Evolutionary conservation across 2,797 vertebrate species (phyloP), one percentile per base, ranked within the genome.

Genomic region (Chelidonichthys spinosus): DNA sequence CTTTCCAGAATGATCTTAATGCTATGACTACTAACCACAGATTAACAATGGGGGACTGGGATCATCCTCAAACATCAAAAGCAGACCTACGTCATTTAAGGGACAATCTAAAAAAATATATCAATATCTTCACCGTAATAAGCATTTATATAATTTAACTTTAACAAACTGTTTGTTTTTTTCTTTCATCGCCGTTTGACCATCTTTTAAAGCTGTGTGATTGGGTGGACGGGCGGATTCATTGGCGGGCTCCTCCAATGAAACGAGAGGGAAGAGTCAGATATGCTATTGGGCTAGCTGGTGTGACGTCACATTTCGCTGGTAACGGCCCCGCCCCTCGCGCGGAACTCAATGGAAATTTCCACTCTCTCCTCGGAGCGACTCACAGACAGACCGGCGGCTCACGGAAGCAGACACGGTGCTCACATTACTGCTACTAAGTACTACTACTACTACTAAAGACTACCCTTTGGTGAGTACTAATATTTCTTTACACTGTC

Each of bases 291-390:
- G 40, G 79, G 3, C 1, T 2, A 6, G 0, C 5, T 7, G 15
- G 0, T 72, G 58, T 32, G 11, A 40, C 13, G 18, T 8, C 9
- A 3, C 42, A 15, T 47, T 7, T 49, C 8, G 17, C 18, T 18
- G 47, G 17, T 1, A 13, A 13, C 0, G 5, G 1, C 2, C 3
- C 64, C 80, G 37, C 18, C 86, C 69, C n/a, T 13, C 25, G 25
- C 25, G 25, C 25, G 25, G 25, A 25, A 25, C 0, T 4, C 46
- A 86, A 77, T 92, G 93, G 94, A 95, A 95, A 88, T 91, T 95
- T 95, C 94, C 94, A 92, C 35, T 44, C 4, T 5, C 5, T 47
- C 1, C 37, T 66, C 62, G 0, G 0, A 0, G 1, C 4, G 64
- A 44, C 61, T 37, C 14, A 37, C 39, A 6, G 33, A 15, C 13